These are phyloP conservation scores for Apodemia hepburni DNA, from an alignment of 2,888 invertebrate species.

Conservation along the genomic window DNA sequence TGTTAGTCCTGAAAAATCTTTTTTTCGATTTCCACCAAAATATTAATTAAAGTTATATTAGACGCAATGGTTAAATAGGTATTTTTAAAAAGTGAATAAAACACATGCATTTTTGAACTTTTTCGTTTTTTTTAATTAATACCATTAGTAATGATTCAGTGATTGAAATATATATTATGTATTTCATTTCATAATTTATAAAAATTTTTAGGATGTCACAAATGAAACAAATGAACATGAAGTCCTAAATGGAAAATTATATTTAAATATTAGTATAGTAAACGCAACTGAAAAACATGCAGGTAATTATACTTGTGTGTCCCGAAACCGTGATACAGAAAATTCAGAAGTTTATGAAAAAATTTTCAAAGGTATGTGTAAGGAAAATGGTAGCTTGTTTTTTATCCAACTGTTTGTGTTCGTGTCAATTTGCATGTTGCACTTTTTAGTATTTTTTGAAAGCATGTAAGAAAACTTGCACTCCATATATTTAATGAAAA, in stretches of 20 bases:
- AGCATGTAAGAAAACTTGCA: neutral
- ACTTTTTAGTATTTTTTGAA: neutral
- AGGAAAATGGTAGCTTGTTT: neutral
- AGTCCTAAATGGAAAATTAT: conserved; percentile 39
- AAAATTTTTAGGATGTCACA: conserved; percentile 31
- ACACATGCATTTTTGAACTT: too few relatives aligned
- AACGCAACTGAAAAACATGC: conserved; percentile 47
- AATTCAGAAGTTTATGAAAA: conserved; percentile 32
- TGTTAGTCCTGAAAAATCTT: too few relatives aligned
- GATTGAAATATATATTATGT: too few relatives aligned
- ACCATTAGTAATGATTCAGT: too few relatives aligned
- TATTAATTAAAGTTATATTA: too few relatives aligned
- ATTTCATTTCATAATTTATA: too few relatives aligned
- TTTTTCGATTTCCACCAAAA: too few relatives aligned
- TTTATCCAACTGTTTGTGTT: neutral
- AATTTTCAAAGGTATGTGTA: conserved; percentile 41
- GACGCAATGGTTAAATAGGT: too few relatives aligned
- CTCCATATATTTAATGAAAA: neutral
- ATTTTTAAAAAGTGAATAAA: too few relatives aligned
- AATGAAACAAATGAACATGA: conserved; percentile 41
- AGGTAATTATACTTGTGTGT: conserved; percentile 49
- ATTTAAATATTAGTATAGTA: conserved; percentile 44
- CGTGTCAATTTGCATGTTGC: neutral
- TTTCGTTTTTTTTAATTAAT: too few relatives aligned
- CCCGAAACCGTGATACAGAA: conserved; percentile 38